These are phyloP conservation scores for Catharus bicknelli DNA, from an alignment of 2,113 vertebrate species.

Conservation along the genomic window DNA sequence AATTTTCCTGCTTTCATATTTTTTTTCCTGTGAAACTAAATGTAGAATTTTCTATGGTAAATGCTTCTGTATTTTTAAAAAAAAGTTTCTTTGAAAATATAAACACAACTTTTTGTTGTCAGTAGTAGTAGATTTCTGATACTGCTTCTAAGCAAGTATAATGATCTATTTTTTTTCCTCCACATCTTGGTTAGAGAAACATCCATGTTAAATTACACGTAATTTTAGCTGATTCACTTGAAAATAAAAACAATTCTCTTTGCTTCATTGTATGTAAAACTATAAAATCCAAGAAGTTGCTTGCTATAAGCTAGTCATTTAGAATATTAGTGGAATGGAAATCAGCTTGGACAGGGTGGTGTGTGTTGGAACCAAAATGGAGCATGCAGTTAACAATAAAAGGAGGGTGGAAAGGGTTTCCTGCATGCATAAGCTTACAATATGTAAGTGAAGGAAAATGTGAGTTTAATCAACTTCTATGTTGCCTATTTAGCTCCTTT, in stretches of 20 bases:
- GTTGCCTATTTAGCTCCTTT: neutral
- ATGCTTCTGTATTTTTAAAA: fast-evolving
- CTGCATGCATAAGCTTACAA: neutral
- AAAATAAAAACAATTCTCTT: neutral
- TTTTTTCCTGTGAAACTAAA: neutral
- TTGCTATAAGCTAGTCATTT: neutral
- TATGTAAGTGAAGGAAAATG: neutral
- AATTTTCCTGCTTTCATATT: neutral
- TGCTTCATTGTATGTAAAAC: neutral
- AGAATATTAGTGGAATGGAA: neutral
- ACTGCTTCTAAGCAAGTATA: neutral
- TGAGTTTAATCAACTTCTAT: neutral
- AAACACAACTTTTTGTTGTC: neutral
- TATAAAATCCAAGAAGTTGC: neutral
- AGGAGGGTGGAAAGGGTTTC: neutral
- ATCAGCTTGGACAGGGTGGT: neutral
- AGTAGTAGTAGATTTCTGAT: neutral
- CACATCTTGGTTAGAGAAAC: neutral
- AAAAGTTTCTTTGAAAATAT: neutral
- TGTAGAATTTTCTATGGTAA: neutral
- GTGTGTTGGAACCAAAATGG: neutral
- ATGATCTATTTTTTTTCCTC: neutral
- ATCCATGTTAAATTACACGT: neutral
- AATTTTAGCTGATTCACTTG: neutral
- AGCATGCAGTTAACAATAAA: neutral